phyloP scores from a whole-genome alignment of 2,888 invertebrate genomes.

The Xylota sylvarum region DNA sequence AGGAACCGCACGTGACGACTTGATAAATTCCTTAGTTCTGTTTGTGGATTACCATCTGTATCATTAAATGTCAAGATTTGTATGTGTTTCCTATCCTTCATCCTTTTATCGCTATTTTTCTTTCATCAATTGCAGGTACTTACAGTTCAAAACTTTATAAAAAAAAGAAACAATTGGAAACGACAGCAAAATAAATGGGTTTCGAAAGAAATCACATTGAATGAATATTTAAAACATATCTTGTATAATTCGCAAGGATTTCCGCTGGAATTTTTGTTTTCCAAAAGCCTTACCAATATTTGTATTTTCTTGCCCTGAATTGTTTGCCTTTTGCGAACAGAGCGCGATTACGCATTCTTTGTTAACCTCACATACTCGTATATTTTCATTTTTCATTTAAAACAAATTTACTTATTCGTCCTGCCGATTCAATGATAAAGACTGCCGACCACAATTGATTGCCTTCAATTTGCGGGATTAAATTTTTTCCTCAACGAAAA shows the following conservation, averaged over 20 bases:
- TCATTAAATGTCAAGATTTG: too few relatives aligned
- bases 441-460: constrained; percentile 12
- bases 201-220: not conserved
- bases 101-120: not conserved
- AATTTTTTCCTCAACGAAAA: not conserved
- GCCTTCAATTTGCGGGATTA: not conserved
- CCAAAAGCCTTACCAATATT: too few relatives aligned
- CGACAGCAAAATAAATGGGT: not conserved
- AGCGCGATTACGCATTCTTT: not conserved
- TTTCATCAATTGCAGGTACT: not conserved
- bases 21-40: too few relatives aligned
- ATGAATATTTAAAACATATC: not conserved
- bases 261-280: not conserved
- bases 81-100: too few relatives aligned
- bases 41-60: too few relatives aligned
- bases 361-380: not conserved
- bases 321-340: not conserved
- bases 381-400: constrained; percentile 2
- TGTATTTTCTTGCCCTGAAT: not conserved
- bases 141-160: not conserved
- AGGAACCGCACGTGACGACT: too few relatives aligned
- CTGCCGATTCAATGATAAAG: not conserved
- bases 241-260: not conserved
- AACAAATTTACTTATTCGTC: not conserved
- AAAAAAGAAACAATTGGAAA: not conserved